Evolutionary conservation across 2,797 vertebrate genomes (phyloP).

Genomic region (Squalus acanthias): DNA sequence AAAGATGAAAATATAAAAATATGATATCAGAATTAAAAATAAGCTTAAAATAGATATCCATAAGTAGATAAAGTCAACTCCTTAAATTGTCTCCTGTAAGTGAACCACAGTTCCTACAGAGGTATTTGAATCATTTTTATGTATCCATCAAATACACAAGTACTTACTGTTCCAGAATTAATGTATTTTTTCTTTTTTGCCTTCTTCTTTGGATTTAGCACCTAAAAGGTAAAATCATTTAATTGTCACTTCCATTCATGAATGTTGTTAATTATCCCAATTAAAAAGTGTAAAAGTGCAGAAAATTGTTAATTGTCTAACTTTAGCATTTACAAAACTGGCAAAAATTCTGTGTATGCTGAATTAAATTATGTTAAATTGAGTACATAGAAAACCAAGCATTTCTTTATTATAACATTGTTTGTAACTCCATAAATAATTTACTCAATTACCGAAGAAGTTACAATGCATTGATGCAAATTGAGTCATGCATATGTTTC

Average conservation of each 20-base stretch:
- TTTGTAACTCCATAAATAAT: background rate
- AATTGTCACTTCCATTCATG: background rate
- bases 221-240: constrained; percentile 60
- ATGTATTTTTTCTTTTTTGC: constrained; percentile 94
- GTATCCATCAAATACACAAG: constrained; percentile 41
- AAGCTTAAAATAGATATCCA: background rate
- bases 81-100: background rate
- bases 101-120: background rate
- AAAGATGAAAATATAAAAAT: background rate
- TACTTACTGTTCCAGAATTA: constrained; percentile 93
- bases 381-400: background rate
- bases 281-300: background rate
- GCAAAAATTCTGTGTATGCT: no score
- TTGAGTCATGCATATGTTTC: background rate
- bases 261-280: background rate
- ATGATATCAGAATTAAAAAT: background rate
- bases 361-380: background rate
- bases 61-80: background rate
- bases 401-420: background rate
- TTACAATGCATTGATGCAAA: background rate
- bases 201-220: constrained; percentile 95
- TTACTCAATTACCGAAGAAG: background rate
- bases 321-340: background rate
- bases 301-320: background rate
- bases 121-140: no score